phyloP scores from a whole-genome alignment of 2,113 vertebrate genomes.

The Lophius piscatorius region DNA sequence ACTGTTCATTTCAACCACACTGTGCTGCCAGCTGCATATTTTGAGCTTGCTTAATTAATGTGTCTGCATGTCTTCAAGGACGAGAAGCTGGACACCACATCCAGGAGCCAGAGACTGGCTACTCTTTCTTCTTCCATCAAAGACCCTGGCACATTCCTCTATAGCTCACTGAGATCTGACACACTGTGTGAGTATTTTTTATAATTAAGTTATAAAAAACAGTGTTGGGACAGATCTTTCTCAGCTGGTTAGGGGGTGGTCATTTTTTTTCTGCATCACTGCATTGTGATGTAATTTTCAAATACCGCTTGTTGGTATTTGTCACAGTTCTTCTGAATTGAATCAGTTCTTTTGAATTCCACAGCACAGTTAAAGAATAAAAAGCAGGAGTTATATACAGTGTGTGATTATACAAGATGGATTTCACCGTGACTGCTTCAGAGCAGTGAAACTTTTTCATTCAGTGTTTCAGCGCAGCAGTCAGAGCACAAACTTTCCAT shows the following conservation, averaged over 20 bases:
- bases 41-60: no score
- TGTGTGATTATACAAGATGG: not conserved
- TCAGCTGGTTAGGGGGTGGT: not conserved
- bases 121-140: conserved; percentile 80
- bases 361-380: not conserved
- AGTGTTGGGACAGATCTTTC: conserved; percentile 2
- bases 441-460: not conserved
- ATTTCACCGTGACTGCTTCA: not conserved
- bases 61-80: conserved; percentile 74
- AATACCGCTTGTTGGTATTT: not conserved
- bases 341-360: no score
- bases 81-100: conserved; percentile 77
- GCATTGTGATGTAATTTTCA: not conserved
- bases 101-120: conserved; percentile 69
- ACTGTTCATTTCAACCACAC: no score
- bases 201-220: not conserved
- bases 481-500: conserved; percentile 30
- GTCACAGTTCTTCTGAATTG: not conserved
- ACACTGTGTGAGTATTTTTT: conserved; percentile 81
- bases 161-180: conserved; percentile 78
- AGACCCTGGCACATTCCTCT: conserved; percentile 70
- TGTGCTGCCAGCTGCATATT: no score
- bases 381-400: not conserved
- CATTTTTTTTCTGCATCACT: conserved; percentile 4
- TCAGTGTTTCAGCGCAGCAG: conserved; percentile 9